phyloP scores from a whole-genome alignment of 2,113 vertebrate species.

The Neomonachus schauinslandi region DNA sequence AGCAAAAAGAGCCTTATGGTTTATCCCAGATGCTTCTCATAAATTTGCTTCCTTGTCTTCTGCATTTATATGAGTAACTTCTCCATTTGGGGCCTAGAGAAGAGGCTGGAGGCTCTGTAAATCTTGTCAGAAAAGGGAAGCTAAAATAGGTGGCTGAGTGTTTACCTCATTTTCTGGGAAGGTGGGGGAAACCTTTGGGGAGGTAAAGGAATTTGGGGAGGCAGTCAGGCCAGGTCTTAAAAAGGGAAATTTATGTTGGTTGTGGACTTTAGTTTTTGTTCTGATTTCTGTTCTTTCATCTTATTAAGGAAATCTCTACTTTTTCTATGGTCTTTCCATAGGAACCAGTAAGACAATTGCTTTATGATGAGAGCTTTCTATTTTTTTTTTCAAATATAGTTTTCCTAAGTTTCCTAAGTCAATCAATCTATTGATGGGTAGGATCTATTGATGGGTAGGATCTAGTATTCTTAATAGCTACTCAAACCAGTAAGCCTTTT shows the following conservation, averaged over 20 bases:
- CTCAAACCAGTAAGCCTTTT: not conserved
- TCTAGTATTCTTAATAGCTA: not conserved
- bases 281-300: not conserved
- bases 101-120: not conserved
- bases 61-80: not conserved
- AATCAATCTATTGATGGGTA: not conserved
- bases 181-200: not conserved
- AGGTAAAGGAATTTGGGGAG: not conserved
- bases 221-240: not conserved
- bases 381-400: not conserved
- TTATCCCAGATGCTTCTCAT: not conserved
- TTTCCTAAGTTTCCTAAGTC: not conserved
- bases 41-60: not conserved
- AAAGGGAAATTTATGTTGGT: not conserved
- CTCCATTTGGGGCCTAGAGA: not conserved
- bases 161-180: not conserved
- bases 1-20: not conserved
- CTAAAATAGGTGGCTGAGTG: not conserved
- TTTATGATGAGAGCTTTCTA: not conserved
- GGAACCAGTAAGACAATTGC: not conserved
- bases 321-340: not conserved
- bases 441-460: not conserved
- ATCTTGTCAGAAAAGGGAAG: not conserved
- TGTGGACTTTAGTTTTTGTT: not conserved
- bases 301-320: not conserved